Conservation (phyloP, 1,140 invertebrate genomes). For the Drosophila pallidifrons region DNA sequence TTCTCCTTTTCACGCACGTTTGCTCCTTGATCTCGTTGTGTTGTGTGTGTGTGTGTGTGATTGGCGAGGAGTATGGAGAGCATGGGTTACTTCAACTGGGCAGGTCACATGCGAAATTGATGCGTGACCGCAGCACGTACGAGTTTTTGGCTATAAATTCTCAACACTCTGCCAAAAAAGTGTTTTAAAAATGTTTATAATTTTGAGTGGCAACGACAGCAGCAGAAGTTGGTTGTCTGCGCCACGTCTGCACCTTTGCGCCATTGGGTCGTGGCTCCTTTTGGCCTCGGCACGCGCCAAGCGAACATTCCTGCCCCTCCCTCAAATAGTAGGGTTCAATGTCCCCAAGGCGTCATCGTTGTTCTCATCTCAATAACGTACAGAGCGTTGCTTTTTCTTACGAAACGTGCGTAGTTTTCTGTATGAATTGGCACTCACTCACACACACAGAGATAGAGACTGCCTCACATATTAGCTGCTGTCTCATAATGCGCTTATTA, state of each 20-base stretch:
- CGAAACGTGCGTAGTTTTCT: conserved; percentile 76
- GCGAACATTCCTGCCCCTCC: neutral
- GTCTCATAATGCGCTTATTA: conserved; percentile 79
- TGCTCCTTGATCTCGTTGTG: neutral
- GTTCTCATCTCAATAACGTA: conserved; percentile 65
- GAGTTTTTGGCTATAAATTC: conserved; percentile 69
- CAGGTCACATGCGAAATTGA: conserved; percentile 53
- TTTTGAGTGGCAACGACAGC: conserved; percentile 43
- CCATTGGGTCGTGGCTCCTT: conserved; percentile 30
- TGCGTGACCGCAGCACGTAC: conserved; percentile 78
- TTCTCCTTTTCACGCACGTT: conserved; percentile 45
- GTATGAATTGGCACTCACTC: conserved; percentile 60
- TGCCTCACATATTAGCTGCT: conserved; percentile 36
- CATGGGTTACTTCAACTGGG: neutral
- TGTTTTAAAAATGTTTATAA: conserved; percentile 83
- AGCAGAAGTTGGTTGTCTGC: conserved; percentile 22
- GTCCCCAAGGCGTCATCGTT: conserved; percentile 68
- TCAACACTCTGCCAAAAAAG: conserved; percentile 58
- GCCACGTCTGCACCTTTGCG: conserved; percentile 77
- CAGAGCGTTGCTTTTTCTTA: conserved; percentile 29
- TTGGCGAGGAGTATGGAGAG: neutral
- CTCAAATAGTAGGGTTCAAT: conserved; percentile 59
- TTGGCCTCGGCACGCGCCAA: conserved; percentile 65
- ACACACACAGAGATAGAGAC: conserved; percentile 32
- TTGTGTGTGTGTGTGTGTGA: neutral